Base-by-base conservation (phyloP, 2,888 invertebrate species). In the Troglohyphantes excavatus region DNA sequence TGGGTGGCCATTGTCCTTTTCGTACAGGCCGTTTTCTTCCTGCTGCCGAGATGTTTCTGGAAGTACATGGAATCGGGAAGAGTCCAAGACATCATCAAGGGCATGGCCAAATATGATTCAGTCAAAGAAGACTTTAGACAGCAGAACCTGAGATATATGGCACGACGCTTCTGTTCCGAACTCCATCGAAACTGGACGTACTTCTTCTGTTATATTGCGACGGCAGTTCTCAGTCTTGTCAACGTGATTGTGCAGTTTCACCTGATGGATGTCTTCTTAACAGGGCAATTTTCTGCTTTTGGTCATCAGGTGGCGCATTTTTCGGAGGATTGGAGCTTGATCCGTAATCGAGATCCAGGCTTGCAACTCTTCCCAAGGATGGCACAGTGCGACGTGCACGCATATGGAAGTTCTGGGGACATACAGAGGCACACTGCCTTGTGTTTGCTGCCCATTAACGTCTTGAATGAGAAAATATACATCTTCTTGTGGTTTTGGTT, bases 371-470 rank as follows among this genome's bases (percentile, higher is more conserved):
- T 98, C 93, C 98, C 98, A 0, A 95, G 97, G 13, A 96, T 98
- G 27, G 98, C 98, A 65, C 98, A 98, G 93, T 98, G 98, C 93
- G 96, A 96, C 70, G 97, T 98, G 95, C 96, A 96, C 94, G 97
- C 97, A 94, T 97, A 95, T 93, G 97, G 98, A 94, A 95, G 97
- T 7, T 96, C 97, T 0, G 97, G 98, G 82, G 95, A 96, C n/a
- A 95, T 98, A 70, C 97, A 97, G 94, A 96, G 96, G 59, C 97
- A 97, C 94, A 97, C 98, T 94, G 96, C 96, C 67, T 95, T 98
- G 63, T 98, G 97, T 93, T 95, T 98, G 90, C 94, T 98, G 67
- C 97, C 97, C 0, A 94, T 97, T 90, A 98, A 98, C 94, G 97
- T 98, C 92, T 97, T 98, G 93, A 98, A 98, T 94, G 97, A 98